phyloP scores from a whole-genome alignment of 2,888 invertebrate genomes.

The Branchellion lobata region DNA sequence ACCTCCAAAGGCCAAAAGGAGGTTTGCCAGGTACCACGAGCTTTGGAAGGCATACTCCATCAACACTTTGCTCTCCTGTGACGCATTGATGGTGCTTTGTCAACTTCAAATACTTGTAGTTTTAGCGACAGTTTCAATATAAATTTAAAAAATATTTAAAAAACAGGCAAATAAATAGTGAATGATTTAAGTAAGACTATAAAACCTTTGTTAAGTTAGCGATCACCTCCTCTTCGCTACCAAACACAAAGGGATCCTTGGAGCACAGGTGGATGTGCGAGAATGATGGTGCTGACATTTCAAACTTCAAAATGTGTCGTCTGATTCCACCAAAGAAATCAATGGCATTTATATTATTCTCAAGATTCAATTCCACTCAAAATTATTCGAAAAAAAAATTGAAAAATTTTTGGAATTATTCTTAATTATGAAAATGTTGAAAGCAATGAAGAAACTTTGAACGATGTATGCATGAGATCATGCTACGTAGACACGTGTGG shows the following conservation, averaged over 20 bases:
- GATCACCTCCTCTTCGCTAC: constrained; percentile 62
- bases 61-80: constrained; percentile 15
- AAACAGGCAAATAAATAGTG: too few species aligned
- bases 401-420: neutral
- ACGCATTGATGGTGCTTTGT: neutral
- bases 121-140: neutral
- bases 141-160: too few species aligned
- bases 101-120: neutral
- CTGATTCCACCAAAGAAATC: too few species aligned
- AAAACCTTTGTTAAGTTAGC: constrained; percentile 59
- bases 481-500: too few species aligned
- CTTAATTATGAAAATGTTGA: neutral
- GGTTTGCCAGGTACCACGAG: neutral
- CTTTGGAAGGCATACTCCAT: neutral
- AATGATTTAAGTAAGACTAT: constrained; percentile 43
- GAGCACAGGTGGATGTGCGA: constrained; percentile 61
- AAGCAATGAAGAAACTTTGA: too few species aligned
- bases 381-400: too few species aligned
- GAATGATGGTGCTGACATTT: constrained; percentile 57
- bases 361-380: too few species aligned
- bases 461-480: too few species aligned
- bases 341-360: too few species aligned
- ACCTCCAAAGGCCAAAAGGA: neutral
- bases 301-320: constrained; percentile 13
- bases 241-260: constrained; percentile 60